Evolutionary conservation across 2,113 vertebrate species (phyloP), one percentile per base, ranked within the genome.

Genomic region (Aptenodytes patagonicus): DNA sequence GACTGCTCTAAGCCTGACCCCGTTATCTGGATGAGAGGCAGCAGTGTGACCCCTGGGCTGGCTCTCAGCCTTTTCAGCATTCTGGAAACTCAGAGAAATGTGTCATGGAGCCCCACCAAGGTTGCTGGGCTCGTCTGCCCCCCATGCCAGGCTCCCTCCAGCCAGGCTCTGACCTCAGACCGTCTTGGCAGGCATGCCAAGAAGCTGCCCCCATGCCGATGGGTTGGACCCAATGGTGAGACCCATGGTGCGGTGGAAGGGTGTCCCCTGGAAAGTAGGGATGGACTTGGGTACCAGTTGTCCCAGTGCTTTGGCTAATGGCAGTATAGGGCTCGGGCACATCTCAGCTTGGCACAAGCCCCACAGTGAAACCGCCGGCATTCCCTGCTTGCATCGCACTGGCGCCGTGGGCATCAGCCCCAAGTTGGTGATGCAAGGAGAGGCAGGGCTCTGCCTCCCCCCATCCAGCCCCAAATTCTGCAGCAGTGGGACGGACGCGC

Each of bases 391-490:
- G 42, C 62, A 58, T 55, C 46, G 3, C 36, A 22, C 16, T 2
- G 9, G 62, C 3, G 7, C 21, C 1, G 0, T 32, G 49, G 25
- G 10, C 26, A 13, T 54, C 44, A 82, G 46, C 11, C 29, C 26
- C 0, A 0, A 46, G 21, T 0, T 1, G 0, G 34, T 11, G 17
- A 14, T 77, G 20, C 2, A 2, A 58, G 17, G 18, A 72, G 21
- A 47, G 10, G 24, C 34, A 40, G 38, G n/a, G 8, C 12, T 36
- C 1, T 0, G 49, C 9, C 9, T 79, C 16, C 9, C 26, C 9
- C 5, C 11, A 19, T 16, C 17, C 61, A 89, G 22, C 36, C 61
- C 46, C 17, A 34, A 46, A 57, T 75, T 21, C 40, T 60, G 32
- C 38, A 79, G 26, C 2, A 2, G 2, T 73, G 38, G 31, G 24